Conservation (phyloP, 2,888 invertebrate species). For the Yponomeuta evonymella region DNA sequence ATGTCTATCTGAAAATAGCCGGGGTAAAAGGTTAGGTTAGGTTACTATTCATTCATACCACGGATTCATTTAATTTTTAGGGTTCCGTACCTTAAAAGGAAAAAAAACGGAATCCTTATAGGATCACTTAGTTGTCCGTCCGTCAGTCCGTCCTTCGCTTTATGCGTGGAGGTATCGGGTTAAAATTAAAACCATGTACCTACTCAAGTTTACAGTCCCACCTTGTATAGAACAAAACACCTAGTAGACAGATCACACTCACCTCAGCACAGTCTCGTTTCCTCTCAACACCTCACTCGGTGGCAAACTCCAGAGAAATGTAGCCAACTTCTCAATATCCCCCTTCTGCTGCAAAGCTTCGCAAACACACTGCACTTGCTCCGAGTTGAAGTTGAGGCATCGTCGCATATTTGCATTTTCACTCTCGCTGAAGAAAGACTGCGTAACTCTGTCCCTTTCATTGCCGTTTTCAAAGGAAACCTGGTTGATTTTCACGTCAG, state of each 20-base stretch:
- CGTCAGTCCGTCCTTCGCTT: too few species aligned
- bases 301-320: constrained; percentile 92
- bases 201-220: too few species aligned
- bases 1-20: too few species aligned
- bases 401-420: constrained; percentile 56
- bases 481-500: constrained; percentile 37
- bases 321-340: constrained; percentile 90
- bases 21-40: too few species aligned
- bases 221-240: too few species aligned
- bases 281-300: constrained; percentile 85
- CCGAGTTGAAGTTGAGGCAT: constrained; percentile 66
- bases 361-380: constrained; percentile 93
- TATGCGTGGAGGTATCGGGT: too few species aligned
- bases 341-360: constrained; percentile 96
- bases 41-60: too few species aligned
- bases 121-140: too few species aligned
- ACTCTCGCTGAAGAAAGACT: constrained; percentile 55
- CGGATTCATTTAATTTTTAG: too few species aligned
- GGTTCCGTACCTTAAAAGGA: too few species aligned
- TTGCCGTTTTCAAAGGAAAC: constrained; percentile 38
- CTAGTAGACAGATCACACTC: constrained; percentile 18
- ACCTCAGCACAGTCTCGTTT: constrained; percentile 90
- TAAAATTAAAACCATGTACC: too few species aligned
- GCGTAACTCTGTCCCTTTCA: constrained; percentile 47
- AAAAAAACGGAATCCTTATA: too few species aligned